phyloP scores from a whole-genome alignment of 2,888 invertebrate genomes.

The Drosophila multiciliata region DNA sequence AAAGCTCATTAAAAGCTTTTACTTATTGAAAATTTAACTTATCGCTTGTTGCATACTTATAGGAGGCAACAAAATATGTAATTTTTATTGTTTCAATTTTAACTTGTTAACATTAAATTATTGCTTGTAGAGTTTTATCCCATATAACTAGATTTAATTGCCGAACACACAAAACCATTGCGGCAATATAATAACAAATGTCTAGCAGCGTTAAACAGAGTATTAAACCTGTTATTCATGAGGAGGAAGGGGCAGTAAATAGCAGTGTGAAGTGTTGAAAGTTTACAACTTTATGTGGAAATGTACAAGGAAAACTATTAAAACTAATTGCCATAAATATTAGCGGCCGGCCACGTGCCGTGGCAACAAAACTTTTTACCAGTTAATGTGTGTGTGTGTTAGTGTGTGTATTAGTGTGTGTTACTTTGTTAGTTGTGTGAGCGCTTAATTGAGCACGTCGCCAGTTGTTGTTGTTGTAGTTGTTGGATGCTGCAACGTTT shows the following conservation, averaged over 20 bases:
- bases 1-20: slow-evolving; percentile 10
- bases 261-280: slow-evolving; percentile 26
- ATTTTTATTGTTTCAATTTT: not conserved
- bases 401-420: slow-evolving; percentile 12
- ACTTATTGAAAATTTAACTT: fast-evolving
- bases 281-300: slow-evolving; percentile 63
- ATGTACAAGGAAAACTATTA: slow-evolving; percentile 76
- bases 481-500: slow-evolving; percentile 23
- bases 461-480: slow-evolving; percentile 27
- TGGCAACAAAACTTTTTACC: slow-evolving; percentile 41
- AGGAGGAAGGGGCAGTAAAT: not conserved
- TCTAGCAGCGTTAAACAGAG: slow-evolving; percentile 60
- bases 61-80: slow-evolving; percentile 3
- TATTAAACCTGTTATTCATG: slow-evolving; percentile 34
- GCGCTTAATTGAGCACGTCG: slow-evolving; percentile 75
- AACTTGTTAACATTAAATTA: not conserved
- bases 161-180: slow-evolving; percentile 33
- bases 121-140: not conserved
- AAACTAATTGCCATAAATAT: slow-evolving; percentile 79
- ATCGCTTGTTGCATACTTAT: slow-evolving; percentile 31
- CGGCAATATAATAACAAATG: slow-evolving; percentile 51
- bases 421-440: slow-evolving; percentile 11
- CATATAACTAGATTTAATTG: slow-evolving; percentile 8
- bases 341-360: slow-evolving; percentile 72
- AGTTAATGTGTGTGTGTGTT: slow-evolving; percentile 17